Evolutionary conservation across 2,888 invertebrate species (phyloP), one percentile per base, ranked within the genome.

Genomic region (Drosophila prolongata): DNA sequence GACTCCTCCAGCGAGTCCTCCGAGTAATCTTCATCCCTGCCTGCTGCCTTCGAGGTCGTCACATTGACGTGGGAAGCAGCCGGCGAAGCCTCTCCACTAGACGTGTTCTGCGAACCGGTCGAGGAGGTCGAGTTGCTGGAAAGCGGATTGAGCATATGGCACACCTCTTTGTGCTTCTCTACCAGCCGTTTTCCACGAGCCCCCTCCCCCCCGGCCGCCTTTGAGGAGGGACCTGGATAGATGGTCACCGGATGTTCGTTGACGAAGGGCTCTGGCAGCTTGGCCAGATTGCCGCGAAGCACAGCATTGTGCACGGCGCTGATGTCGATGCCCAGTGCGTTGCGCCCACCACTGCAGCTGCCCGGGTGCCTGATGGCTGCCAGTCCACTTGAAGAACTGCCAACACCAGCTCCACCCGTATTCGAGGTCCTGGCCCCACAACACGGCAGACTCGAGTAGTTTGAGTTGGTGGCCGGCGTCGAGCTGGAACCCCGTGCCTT

Each of bases 161-260:
- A 94, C 86, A 96, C 96, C 93, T 96, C 96, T 90, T 96, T 95
- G 93, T 96, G 96, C 89, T 95, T 94, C 92, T 96, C 96, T 90
- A 95, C 94, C 88, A 90, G 71, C 4, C 90, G 87, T 64, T 80
- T 90, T 57, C 61, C 77, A 1, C 90, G 83, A 5, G 72, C 76
- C 2, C 79, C 79, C 11, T 78, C 79, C 2, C 74, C 78, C 0
- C 43, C 24, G 11, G 50, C 68, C 0, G 73, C 70, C 40, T 79
- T 79, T 4, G 76, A 44, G 58, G 90, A 90, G 47, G 91, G 91
- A 1, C 95, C 95, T 10, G 95, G 95, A 88, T 95, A 95, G 80
- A 95, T 95, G n/a, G 95, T 95, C 58, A 95, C 94, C 65, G 95
- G 95, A 89, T 95, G 95, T 90, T 95, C 95, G 90, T 95, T 95